Conservation (phyloP, 2,888 invertebrate species). For the Epicampocera succincta region DNA sequence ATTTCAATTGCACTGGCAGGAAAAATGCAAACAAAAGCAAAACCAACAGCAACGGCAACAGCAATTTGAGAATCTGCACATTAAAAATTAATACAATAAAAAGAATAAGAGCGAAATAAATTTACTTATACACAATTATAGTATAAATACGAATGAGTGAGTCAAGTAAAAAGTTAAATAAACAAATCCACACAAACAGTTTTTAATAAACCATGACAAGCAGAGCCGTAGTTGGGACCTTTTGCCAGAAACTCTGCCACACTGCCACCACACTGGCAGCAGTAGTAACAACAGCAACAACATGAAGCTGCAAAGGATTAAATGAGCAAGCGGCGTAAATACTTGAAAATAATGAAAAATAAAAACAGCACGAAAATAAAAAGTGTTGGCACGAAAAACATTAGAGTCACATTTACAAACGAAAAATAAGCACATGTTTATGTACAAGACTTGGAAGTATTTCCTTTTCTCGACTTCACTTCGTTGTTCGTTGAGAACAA, state of each 20-base stretch:
- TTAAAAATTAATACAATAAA: conserved; percentile 54
- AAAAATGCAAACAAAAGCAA: conserved; percentile 71
- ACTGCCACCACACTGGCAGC: no score
- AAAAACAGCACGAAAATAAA: conserved; percentile 44
- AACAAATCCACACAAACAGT: conserved; percentile 54
- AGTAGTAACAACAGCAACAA: conserved; percentile 1
- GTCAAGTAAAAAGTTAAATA: conserved; percentile 52
- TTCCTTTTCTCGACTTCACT: conserved; percentile 35
- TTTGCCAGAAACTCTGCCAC: background rate
- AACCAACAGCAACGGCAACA: conserved; percentile 13
- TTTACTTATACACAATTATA: conserved; percentile 17
- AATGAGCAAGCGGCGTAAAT: conserved; percentile 27
- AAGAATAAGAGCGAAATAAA: conserved; percentile 47
- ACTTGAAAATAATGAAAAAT: conserved; percentile 30
- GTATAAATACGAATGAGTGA: background rate
- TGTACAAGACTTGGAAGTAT: conserved; percentile 44
- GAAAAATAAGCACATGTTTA: no score
- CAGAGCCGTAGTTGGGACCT: background rate
- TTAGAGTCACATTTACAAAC: conserved; percentile 54
- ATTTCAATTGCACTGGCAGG: conserved; percentile 76
- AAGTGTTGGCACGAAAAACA: conserved; percentile 63
- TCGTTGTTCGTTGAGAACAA: conserved; percentile 66
- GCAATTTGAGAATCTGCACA: conserved; percentile 11
- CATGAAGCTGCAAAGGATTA: conserved; percentile 1
- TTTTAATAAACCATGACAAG: background rate